Conservation (phyloP, 2,888 invertebrate species). For the Archips crataeganus region DNA sequence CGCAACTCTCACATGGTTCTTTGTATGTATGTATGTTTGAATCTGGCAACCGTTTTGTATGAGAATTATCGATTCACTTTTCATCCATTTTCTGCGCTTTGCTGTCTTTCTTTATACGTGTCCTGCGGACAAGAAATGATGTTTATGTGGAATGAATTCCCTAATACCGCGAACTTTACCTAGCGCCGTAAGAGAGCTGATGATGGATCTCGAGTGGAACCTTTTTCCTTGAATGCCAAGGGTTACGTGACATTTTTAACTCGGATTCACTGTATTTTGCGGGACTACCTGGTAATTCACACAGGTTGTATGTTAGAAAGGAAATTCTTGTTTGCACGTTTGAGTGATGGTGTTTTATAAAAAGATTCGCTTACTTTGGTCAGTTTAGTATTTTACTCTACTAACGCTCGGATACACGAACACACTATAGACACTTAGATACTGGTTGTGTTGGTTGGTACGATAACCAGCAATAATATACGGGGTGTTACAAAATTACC, state of each 20-base stretch:
- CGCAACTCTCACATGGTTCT: no score
- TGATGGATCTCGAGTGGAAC: slow-evolving; percentile 17
- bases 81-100: no score
- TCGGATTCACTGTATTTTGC: background rate
- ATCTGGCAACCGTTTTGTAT: no score
- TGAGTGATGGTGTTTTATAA: slow-evolving; percentile 1
- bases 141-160: background rate
- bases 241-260: slow-evolving; percentile 11
- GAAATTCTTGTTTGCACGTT: slow-evolving; percentile 6
- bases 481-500: no score
- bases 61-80: no score
- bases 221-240: slow-evolving; percentile 10
- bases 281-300: background rate
- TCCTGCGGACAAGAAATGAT: no score
- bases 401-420: background rate
- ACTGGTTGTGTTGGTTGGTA: no score
- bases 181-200: background rate
- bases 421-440: no score
- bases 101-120: no score
- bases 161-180: background rate
- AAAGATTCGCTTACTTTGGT: background rate
- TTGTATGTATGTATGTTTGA: no score
- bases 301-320: slow-evolving; percentile 3
- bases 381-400: background rate
- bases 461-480: no score